Evolutionary conservation across 2,888 invertebrate genomes (phyloP), one percentile per base, ranked within the genome.

Genomic region (Troilus luridus): DNA sequence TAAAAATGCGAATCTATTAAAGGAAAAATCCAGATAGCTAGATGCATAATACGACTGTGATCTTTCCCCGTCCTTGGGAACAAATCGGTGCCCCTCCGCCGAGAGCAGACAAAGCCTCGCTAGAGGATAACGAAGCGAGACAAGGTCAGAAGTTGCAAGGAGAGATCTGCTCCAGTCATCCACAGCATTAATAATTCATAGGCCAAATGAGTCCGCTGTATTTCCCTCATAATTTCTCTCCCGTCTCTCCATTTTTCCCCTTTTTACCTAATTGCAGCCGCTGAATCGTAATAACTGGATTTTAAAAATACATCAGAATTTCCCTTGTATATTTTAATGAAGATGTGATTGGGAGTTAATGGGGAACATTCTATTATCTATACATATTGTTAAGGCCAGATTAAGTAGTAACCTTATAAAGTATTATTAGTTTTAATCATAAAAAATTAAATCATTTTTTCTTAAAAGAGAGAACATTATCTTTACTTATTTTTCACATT

Each of bases 161-260:
- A 77, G 27, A 77, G 72, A 41, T 77, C 72, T 41, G 41, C 72
- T 27, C 27, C 27, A 77, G 41, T 41, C 72, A 77, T 77, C 41
- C 27, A 41, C 41, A 41, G 72, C 72, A 77, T 77, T 77, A 77
- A 77, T 77, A 77, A 77, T 77, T 77, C 72, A 77, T 77, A 77
- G 72, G 17, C 72, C 41, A 77, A 77, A 77, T 77, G 72, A 77
- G 72, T 19, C 72, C 72, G 14, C 27, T 77, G 27, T 77, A 77
- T 77, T 77, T 41, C 9, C 72, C 17, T 41, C 27, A 9, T 77
- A 77, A 77, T 77, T 77, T 77, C 27, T 77, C 27, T 77, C 72
- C 41, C 72, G 1, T 77, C 14, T 41, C 41, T 27, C 72, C 72
- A 77, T 77, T 77, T 77, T 72, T 41, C 67, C 12, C 7, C 67